Evolutionary conservation across 2,888 invertebrate species (phyloP), one percentile per base, ranked within the genome.

Genomic region (Sipha maydis): DNA sequence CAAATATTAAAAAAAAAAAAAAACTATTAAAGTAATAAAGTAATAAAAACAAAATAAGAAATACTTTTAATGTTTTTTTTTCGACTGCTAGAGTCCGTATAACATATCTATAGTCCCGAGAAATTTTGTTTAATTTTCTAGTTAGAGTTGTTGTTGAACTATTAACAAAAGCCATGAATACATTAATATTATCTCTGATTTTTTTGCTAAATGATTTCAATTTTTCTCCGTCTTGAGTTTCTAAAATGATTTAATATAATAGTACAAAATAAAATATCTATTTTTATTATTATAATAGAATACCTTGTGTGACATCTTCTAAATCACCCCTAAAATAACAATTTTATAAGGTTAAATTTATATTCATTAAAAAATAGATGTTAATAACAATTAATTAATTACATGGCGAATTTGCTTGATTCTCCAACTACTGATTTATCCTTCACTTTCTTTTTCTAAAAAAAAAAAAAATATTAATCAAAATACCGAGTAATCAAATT

Each of bases 81-180:
- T 99, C 99, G 89, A 95, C 94, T 0, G 96, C 95, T 86, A 99
- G 93, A 54, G 97, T 96, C 90, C 95, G 95, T 41, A 98, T 96
- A 0, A 99, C 97, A 92, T 98, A 98, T 91, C 99, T 94, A 92
- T 99, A 99, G 92, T 99, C 98, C 86, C 96, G 94, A 0, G 99
- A 99, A 91, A 97, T 95, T 91, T 94, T 94, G 93, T 99, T 97
- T 89, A 99, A 93, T 91, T 96, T 94, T 86, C 94, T 94, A 3
- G 97, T 98, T 84, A 97, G 91, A 38, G 97, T 96, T 85, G 97
- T 95, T 92, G 98, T 94, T 11, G 94, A 92, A 91, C 97, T 96
- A 90, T 95, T 95, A 88, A 97, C 92, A 91, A 98, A 95, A 34
- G 95, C 95, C 93, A 94, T 94, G 34, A 93, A 91, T 91, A 95